Base-by-base conservation (phyloP, 1,140 invertebrate species). In the Pachyrhynchus sulphureomaculatus region DNA sequence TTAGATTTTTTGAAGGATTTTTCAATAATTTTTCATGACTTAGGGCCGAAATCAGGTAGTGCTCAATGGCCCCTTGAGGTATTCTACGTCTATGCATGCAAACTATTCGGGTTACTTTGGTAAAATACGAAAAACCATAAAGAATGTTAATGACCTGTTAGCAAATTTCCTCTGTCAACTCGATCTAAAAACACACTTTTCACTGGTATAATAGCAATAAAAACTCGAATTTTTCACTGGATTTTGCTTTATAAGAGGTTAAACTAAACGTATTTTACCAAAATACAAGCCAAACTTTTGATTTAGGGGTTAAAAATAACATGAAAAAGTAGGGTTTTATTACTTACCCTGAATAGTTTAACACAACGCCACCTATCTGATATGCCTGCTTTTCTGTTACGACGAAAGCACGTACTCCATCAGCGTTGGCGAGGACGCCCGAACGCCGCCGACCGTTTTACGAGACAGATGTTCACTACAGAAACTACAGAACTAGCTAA, bases 121-220 rank as follows among this genome's bases (percentile, higher is more conserved):
- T 49, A 61, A 65, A 64, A 62, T 33, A 48, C 55, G 59, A 56
- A 57, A 66, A 53, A 61, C 47, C 39, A 67, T 69, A 72, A 71
- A 72, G 66, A 72, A 69, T 51, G 68, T 64, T 70, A 72, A 70
- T 74, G 72, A 74, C 71, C 72, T 72, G 72, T 70, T 74, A 69
- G 70, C 61, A 63, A 64, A 74, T 74, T 71, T 74, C 70, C 71
- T 61, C 55, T 55, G 66, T 48, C 32, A 55, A 62, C 56, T 48
- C 62, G 51, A 23, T 55, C 47, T 65, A 52, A 65, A 69, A 67
- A 67, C 42, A 58, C 47, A 65, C 61, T 59, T 65, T 68, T 64
- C 58, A 66, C 61, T 47, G 42, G 32, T 44, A 55, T 32, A 57
- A 41, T 47, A 20, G 21, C 44, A 20, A 34, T 29, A 47, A 62